Evolutionary conservation across 2,888 invertebrate genomes (phyloP).

Genomic region (Eupsilia transversa): DNA sequence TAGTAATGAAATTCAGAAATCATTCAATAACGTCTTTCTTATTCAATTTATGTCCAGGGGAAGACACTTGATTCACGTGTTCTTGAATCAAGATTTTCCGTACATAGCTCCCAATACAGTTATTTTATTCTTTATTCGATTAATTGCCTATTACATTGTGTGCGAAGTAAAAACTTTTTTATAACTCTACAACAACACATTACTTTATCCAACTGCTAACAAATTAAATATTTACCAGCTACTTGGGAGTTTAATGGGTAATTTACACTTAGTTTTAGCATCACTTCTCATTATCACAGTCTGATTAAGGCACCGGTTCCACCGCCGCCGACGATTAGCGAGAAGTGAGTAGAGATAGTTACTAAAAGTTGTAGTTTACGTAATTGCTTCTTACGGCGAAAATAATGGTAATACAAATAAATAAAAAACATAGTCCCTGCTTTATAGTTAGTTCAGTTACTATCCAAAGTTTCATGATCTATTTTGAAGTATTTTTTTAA

Average conservation of each 20-base stretch:
- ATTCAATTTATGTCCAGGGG: too few species aligned
- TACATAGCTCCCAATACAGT: background rate
- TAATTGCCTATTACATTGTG: background rate
- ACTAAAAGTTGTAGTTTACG: background rate
- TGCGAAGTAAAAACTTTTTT: background rate
- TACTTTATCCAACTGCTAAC: background rate
- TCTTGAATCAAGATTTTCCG: too few species aligned
- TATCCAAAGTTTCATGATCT: too few species aligned
- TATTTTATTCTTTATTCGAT: background rate
- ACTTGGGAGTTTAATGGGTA: conserved; percentile 16
- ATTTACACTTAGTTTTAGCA: conserved; percentile 21
- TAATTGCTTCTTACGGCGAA: too few species aligned
- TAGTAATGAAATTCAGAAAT: too few species aligned
- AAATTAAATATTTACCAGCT: conserved; percentile 31
- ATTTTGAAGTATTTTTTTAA: too few species aligned
- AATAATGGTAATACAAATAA: too few species aligned
- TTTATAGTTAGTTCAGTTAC: too few species aligned
- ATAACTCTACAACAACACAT: background rate
- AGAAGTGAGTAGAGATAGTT: background rate
- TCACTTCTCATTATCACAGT: conserved; percentile 16
- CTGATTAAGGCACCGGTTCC: background rate
- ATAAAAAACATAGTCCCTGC: too few species aligned
- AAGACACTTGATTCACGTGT: too few species aligned
- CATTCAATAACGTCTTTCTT: too few species aligned
- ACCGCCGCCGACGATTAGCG: background rate